Percentiles rank a stretch among this genome's conserved stretches.
These are phyloP conservation scores for Salticus scenicus DNA, from an alignment of 2,888 invertebrate species.

Conservation along the genomic window DNA sequence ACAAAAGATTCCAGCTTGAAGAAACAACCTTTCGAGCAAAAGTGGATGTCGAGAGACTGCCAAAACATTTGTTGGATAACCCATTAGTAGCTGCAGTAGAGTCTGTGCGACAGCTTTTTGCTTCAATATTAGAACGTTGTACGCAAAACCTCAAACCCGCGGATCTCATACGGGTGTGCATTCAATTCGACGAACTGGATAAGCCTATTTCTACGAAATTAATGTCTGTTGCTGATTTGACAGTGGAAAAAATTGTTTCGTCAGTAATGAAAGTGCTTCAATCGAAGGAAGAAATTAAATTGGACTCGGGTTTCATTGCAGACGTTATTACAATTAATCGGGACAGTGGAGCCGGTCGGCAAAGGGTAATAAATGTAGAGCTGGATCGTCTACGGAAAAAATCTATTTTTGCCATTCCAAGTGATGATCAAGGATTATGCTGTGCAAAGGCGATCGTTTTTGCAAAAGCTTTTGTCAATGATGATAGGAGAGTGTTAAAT, in stretches of 20 bases:
- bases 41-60: neutral
- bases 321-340: neutral
- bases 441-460: neutral
- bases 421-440: neutral
- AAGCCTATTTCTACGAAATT: neutral
- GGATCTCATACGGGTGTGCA: neutral
- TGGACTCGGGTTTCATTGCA: neutral
- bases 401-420: neutral
- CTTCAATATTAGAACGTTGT: neutral
- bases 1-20: neutral
- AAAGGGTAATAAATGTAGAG: neutral
- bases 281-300: neutral
- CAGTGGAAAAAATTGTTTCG: neutral
- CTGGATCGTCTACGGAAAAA: neutral
- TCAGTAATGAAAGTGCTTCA: neutral
- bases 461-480: neutral
- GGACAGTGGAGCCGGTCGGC: neutral
- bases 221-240: neutral
- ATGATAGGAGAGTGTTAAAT: neutral
- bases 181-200: neutral
- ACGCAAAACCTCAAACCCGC: neutral
- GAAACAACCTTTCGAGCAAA: neutral
- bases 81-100: neutral
- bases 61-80: neutral
- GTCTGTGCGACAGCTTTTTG: neutral